phyloP scores from a whole-genome alignment of 1,140 invertebrate genomes.

The Harpegnathos saltator region DNA sequence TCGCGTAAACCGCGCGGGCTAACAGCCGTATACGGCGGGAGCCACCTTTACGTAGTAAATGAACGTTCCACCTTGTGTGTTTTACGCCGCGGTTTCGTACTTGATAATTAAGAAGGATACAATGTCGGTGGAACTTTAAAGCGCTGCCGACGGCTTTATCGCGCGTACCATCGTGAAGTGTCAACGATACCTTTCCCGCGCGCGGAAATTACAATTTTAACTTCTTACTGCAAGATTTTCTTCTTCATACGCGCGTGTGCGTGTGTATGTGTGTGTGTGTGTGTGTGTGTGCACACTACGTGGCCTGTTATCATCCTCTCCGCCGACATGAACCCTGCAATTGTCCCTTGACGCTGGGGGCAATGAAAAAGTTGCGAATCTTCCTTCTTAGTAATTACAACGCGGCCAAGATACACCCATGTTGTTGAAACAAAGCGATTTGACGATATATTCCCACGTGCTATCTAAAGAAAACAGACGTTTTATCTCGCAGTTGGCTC shows the following conservation, averaged over 20 bases:
- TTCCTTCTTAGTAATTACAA: too few species aligned
- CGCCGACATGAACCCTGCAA: neutral
- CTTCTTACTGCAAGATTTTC: constrained; percentile 3
- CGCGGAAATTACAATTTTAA: constrained; percentile 41
- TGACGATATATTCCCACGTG: too few species aligned
- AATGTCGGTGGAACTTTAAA: constrained; percentile 39
- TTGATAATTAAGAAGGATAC: constrained; percentile 54
- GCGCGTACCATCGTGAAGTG: constrained; percentile 8
- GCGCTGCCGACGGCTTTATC: constrained; percentile 45
- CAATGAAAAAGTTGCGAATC: neutral
- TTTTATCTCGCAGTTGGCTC: too few species aligned
- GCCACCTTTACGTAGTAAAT: constrained; percentile 43
- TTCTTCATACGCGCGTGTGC: neutral
- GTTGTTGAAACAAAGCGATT: too few species aligned
- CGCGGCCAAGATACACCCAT: too few species aligned
- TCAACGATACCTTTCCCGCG: constrained; percentile 9
- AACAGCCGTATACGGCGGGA: constrained; percentile 5
- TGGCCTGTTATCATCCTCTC: neutral
- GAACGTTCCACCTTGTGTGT: constrained; percentile 39
- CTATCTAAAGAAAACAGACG: too few species aligned
- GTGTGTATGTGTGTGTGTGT: too few species aligned
- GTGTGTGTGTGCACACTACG: neutral
- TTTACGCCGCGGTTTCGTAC: constrained; percentile 36
- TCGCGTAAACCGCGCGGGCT: neutral
- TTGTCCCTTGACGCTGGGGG: neutral